Evolutionary conservation across 2,113 vertebrate species (phyloP), one percentile per base, ranked within the genome.

Genomic region (Gymnorhina tibicen): DNA sequence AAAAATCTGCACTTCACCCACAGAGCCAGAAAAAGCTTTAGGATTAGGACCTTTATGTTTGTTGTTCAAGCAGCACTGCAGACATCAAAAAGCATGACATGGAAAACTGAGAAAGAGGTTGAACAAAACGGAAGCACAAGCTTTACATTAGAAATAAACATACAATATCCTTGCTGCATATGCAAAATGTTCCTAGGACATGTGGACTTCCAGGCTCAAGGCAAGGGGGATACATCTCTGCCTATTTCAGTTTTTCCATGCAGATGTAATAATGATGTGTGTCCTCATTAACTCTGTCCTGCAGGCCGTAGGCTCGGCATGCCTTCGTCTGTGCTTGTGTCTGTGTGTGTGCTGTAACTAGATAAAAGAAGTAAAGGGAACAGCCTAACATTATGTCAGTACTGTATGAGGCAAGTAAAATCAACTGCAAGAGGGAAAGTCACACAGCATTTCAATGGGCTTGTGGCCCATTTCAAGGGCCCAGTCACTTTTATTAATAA

Each of bases 1-100:
- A 74, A 92, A 97, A 89, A 86, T 55, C 89, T 93, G 75, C 9
- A 47, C 35, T 95, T 93, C 52, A 60, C 85, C 59, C 90, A 41
- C 42, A 27, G 59, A 56, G 82, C 60, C 15, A 7, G 47, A 24
- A 33, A 68, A 85, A 72, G 53, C 86, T 93, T 79, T 76, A 58
- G 69, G 53, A 68, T 89, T 82, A 67, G 64, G 68, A 77, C 30
- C 56, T 66, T 85, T 75, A 5, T 33, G n/a, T 41, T 11, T 68
- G 20, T 13, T 95, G 20, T 85, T 91, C 63, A 67, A 58, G 28
- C 67, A 93, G 60, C 68, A 35, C 42, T 14, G 6, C 52, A 70
- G 74, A 55, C 3, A 2, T 76, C 50, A 81, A 81, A 50, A 95
- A 88, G 60, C n/a, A 27, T 18, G 63, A 7, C 16, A 30, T 23